phyloP scores from a whole-genome alignment of 2,797 vertebrate species.

The Gobio occitaniae region DNA sequence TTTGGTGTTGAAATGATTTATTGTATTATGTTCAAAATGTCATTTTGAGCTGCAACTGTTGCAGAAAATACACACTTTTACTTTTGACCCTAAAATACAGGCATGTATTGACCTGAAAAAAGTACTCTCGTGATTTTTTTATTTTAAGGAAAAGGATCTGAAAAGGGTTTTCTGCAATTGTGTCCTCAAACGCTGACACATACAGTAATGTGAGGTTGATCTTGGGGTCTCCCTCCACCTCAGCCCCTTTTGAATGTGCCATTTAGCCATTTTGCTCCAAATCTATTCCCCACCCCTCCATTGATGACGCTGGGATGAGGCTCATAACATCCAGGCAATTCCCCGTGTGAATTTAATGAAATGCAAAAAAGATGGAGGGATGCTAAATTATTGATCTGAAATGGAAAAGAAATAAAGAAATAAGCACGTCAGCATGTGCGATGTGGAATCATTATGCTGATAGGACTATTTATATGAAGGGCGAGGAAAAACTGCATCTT shows the following conservation, averaged over 20 bases:
- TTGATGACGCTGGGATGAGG: constrained; percentile 12
- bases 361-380: constrained; percentile 34
- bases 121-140: background rate
- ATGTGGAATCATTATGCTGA: constrained; percentile 50
- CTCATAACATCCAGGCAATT: constrained; percentile 21
- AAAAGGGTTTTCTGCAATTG: background rate
- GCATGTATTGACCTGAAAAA: background rate
- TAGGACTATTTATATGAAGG: constrained; percentile 47
- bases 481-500: constrained; percentile 43
- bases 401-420: constrained; percentile 55
- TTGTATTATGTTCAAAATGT: background rate
- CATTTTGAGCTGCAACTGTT: background rate
- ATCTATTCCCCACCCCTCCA: background rate
- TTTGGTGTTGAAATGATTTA: background rate
- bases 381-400: constrained; percentile 52
- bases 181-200: background rate
- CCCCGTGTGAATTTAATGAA: constrained; percentile 34
- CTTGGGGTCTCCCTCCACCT: background rate
- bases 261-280: background rate
- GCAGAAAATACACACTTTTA: background rate
- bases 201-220: background rate
- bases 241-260: background rate
- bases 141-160: background rate
- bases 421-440: constrained; percentile 41
- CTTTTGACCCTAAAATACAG: background rate